Percentiles rank a stretch among this genome's conserved stretches.
These are phyloP conservation scores for Papilio gigon DNA, from an alignment of 2,888 invertebrate species.

Conservation along the genomic window DNA sequence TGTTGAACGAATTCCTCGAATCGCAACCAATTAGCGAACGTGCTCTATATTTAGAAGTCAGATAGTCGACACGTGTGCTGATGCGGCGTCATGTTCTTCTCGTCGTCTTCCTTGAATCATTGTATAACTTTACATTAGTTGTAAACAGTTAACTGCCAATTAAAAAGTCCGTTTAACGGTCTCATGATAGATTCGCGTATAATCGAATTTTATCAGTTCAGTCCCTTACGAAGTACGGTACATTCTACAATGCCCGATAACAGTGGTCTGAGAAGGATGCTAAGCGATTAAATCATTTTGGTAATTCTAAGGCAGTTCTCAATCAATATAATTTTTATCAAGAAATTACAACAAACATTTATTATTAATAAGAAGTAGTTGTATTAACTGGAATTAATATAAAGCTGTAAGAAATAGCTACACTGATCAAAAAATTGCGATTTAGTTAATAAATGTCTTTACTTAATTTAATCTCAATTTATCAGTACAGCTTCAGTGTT, in stretches of 20 bases:
- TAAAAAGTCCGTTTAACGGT: neutral
- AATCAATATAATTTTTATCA: too few relatives aligned
- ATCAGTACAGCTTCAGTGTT: neutral
- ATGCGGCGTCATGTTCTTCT: conserved; percentile 18
- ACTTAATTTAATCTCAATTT: neutral
- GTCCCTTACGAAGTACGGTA: neutral
- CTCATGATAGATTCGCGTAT: neutral
- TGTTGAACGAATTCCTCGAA: conserved; percentile 36
- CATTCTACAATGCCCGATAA: too few relatives aligned
- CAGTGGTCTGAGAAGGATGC: neutral
- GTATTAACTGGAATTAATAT: neutral
- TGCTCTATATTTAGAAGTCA: conserved; percentile 37
- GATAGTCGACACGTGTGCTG: conserved; percentile 35
- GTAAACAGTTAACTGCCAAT: conserved; percentile 4
- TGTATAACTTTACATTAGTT: conserved; percentile 11
- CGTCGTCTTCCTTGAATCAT: conserved; percentile 19
- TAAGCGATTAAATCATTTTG: neutral
- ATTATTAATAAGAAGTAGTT: too few relatives aligned
- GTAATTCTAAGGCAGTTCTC: neutral
- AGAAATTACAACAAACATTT: too few relatives aligned
- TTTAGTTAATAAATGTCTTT: neutral
- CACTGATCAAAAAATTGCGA: neutral
- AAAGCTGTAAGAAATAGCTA: neutral
- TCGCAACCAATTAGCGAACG: conserved; percentile 36
- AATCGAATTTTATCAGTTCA: neutral